Evolutionary conservation across 2,797 vertebrate genomes (phyloP).

Genomic region (Microchirus variegatus): DNA sequence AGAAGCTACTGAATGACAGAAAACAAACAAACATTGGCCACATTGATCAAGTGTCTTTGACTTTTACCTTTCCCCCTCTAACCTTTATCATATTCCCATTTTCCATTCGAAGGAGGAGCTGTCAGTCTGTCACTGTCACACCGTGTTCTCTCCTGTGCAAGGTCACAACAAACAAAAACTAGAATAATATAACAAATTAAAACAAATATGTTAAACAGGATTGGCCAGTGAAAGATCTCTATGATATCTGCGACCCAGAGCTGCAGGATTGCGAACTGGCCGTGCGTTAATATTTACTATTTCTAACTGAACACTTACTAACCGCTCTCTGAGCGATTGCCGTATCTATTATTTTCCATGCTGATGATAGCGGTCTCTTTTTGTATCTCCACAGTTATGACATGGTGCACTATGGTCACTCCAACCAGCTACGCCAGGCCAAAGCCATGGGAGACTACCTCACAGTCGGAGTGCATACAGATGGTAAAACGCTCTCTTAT

Average conservation of each 20-base stretch:
- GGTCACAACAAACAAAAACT: too few species aligned
- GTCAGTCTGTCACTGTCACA: too few species aligned
- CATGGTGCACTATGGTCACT: constrained; percentile 99
- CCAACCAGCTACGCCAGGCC: constrained; percentile 96
- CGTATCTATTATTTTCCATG: constrained; percentile 1
- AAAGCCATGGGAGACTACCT: constrained; percentile 95
- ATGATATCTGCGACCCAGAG: not conserved
- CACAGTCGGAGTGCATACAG: constrained; percentile 95
- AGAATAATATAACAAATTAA: too few species aligned
- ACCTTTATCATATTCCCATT: constrained; percentile 24
- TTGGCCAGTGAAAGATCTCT: too few species aligned
- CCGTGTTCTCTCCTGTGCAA: too few species aligned
- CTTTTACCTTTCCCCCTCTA: constrained; percentile 33
- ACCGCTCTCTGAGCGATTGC: not conserved
- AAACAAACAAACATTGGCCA: constrained; percentile 30
- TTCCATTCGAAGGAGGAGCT: too few species aligned
- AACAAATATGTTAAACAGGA: too few species aligned
- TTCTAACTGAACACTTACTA: not conserved
- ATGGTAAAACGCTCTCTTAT: constrained; percentile 78
- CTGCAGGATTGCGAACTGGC: not conserved
- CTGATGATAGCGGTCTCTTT: not conserved
- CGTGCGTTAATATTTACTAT: constrained; percentile 2
- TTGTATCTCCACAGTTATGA: constrained; percentile 86
- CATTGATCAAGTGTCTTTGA: not conserved
- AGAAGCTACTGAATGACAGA: constrained; percentile 22